Evolutionary conservation across 2,888 invertebrate genomes (phyloP), one percentile per base, ranked within the genome.

Genomic region (Sinodicranocentrus sp.): DNA sequence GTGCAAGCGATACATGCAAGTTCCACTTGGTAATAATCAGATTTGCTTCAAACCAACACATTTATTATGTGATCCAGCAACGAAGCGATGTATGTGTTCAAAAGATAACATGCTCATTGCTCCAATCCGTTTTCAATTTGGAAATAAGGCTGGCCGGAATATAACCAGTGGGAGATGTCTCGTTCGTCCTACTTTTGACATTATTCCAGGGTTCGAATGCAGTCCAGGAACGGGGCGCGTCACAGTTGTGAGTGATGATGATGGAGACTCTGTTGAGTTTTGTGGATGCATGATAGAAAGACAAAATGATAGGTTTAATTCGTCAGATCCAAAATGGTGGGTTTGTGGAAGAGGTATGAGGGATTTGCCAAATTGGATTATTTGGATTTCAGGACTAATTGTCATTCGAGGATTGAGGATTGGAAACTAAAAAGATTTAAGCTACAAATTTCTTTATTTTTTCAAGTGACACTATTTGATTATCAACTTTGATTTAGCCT

Each of bases 271-370:
- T 17, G 26, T 19, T n/a, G 3, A 23, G 33, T 63, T 63, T 48
- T 76, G 75, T 39, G 52, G 6, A 10, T 52, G 63, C 17, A 33
- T 21, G 21, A 39, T 39, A 13, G 48, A 61, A 0, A 15, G 23
- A 2, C 52, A 52, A 5, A 2, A 15, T 1, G 75, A 76, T 1
- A 65, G 65, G 19, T 65, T 76, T 26, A 26, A 48, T 23, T 21
- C 65, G 3, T 6, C 63, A 1, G 52, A 76, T 39, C 48, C 48
- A n/a, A 52, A 76, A 6, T 76, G 75, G 75, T 76, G 75, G 75
- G 13, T 10, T 15, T 76, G 75, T 52, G 21, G 39, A 17, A 15
- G 21, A 3, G 57, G 54, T n/a, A n/a, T n/a, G n/a, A n/a, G n/a
- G n/a, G n/a, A n/a, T n/a, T n/a, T n/a, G n/a, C n/a, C n/a, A n/a